Percentiles rank a stretch among this genome's conserved stretches.
Evolutionary conservation across 2,797 vertebrate genomes (phyloP).

Genomic region (Lithobates sylvaticus): DNA sequence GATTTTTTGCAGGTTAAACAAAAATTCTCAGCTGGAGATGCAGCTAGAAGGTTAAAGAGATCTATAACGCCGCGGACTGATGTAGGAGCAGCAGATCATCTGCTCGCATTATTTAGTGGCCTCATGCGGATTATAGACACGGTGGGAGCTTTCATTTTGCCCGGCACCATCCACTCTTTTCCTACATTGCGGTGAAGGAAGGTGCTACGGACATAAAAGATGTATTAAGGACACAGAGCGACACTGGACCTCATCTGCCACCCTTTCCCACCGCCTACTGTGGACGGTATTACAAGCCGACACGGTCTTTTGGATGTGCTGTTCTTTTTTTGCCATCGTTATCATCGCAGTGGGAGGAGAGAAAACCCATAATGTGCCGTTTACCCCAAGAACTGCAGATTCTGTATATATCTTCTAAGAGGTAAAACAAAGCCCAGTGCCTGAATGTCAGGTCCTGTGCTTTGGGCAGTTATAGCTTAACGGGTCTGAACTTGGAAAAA

Average conservation of each 20-base stretch:
- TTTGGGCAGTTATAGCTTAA: too few species aligned
- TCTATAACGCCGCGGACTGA: too few species aligned
- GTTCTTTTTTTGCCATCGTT: constrained; percentile 21
- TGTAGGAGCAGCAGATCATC: not conserved
- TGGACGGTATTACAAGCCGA: constrained; percentile 29
- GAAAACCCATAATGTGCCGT: not conserved
- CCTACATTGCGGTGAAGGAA: too few species aligned
- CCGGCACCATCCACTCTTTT: not conserved
- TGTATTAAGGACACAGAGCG: constrained; percentile 38
- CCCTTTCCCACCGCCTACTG: constrained; percentile 7
- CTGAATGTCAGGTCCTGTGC: not conserved
- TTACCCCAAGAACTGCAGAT: not conserved
- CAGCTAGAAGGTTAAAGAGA: too few species aligned
- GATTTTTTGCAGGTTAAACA: too few species aligned
- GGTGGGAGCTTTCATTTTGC: constrained; percentile 28
- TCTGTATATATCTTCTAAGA: not conserved
- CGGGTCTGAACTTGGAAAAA: too few species aligned
- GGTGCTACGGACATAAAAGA: constrained; percentile 21
- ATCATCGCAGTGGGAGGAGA: not conserved
- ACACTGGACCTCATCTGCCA: not conserved
- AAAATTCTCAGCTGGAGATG: too few species aligned
- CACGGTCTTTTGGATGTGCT: constrained; percentile 11
- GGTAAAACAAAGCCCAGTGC: not conserved
- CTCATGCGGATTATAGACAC: constrained; percentile 30
- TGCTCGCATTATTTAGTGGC: constrained; percentile 6